Evolutionary conservation across 2,888 invertebrate genomes (phyloP), one percentile per base, ranked within the genome.

Genomic region (Calliphora vomitoria): DNA sequence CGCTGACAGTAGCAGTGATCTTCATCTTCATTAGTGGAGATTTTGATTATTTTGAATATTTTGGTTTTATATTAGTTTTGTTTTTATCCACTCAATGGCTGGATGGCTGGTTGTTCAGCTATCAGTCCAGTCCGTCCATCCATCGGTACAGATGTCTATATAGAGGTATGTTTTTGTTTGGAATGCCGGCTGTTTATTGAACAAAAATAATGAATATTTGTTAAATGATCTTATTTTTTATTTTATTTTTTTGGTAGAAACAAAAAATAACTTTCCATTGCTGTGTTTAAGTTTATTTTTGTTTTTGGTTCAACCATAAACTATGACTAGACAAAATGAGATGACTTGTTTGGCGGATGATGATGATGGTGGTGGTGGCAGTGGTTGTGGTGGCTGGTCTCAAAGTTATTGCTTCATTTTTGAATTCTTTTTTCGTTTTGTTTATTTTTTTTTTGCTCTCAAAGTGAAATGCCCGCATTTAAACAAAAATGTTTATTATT

Each of bases 1-100:
- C 89, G 90, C 91, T 89, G 92, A 91, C 92, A 92, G 92, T 92
- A 92, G 92, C 92, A 84, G 89, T 90, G 91, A 92, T 92, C 92
- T 91, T 92, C 92, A 92, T 91, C 92, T 92, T 92, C 92, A 92
- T 92, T 85, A 86, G 83, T 91, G 90, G 90, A 92, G 89, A 90
- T 91, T 92, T 90, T 90, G 90, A 91, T 90, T 91, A 91, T 90
- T 91, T 92, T 91, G 91, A 91, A 92, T 91, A 91, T 25, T 25
- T 1, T 69, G 66, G 55, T 66, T 55, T 64, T 74, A 18, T 20
- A 11, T 4, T 25, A 2, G 4, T 13, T 50, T 50, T 18, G 35
- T 35, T 25, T 60, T 6, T 8, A 35, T 10, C 35, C 2, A 15
- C 64, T 35, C 18, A 25, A 69, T 18, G 18, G 13, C 15, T 31